Base-by-base conservation (phyloP, 2,797 vertebrate genomes). In the Hylomyscus alleni region DNA sequence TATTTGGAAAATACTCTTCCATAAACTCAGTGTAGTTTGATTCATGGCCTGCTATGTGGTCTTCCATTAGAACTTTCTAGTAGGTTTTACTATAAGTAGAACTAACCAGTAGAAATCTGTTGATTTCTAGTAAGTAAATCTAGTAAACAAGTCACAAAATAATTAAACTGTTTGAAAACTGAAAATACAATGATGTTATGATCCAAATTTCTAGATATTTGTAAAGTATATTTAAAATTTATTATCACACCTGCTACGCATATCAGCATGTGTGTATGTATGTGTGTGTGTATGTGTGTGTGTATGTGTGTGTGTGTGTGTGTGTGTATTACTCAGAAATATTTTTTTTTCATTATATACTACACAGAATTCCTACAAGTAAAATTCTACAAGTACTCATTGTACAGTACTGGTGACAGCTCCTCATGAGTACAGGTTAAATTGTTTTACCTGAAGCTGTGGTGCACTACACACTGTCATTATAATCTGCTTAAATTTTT, bases 1-100 rank as follows among this genome's bases (percentile, higher is more conserved):
- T 89, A 50, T 92, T 92, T n/a, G 93, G 76, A 95, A 93, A 84
- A 6, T 40, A 91, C 29, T 52, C 58, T 90, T 95, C 52, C 31
- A 44, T 37, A 37, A 54, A 69, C 78, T 93, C 17, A 54, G 1
- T 40, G 62, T 50, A 60, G 47, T 95, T 73, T 62, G 15, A 1
- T 82, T 60, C n/a, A 67, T 5, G 81, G 29, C 3, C 47, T 73
- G 54, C 47, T 31, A 40, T 11, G 77, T 54, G 1, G 37, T 40
- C 47, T 58, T 20, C 11, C 2, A 2, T 75, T 94, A 75, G 8
- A 94, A 73, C 47, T 93, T 85, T 52, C 40, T 77, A 85, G 67
- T 47, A 88, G 62, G 75, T 54, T 40, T 52, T 34, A 50, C 19
- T 85, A 47, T n/a, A 24, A 50, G 29, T 67, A 67, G 29, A 34